These are phyloP conservation scores for Ephydatia muelleri DNA, from an alignment of 37 sponge, comb jelly and placozoan species.

Conservation along the genomic window DNA sequence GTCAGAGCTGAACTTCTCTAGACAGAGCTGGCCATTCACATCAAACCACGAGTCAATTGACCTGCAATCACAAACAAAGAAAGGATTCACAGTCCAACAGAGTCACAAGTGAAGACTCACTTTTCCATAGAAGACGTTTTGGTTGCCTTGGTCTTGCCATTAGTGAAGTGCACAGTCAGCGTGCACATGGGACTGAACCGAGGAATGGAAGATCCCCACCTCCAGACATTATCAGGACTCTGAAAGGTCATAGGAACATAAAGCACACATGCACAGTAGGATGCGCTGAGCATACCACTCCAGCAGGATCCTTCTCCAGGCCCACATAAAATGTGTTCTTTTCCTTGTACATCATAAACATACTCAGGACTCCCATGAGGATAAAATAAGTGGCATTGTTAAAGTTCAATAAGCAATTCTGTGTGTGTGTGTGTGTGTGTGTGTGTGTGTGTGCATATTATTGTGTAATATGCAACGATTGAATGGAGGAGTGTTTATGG, in stretches of 20 bases:
- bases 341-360: conserved; percentile 53
- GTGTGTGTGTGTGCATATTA: not conserved
- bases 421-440: not conserved
- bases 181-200: conserved; percentile 58
- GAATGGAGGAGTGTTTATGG: no score
- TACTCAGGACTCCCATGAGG: conserved; percentile 56
- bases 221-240: conserved; percentile 65
- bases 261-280: not conserved
- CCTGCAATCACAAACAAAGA: conserved; percentile 33
- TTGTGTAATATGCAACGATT: not conserved
- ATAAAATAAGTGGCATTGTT: conserved; percentile 66
- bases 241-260: conserved; percentile 6
- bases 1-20: conserved; percentile 37
- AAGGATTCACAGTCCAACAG: not conserved
- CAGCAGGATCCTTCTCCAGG: conserved; percentile 65
- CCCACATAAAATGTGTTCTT: conserved; percentile 53
- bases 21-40: conserved; percentile 52
- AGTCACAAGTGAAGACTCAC: not conserved
- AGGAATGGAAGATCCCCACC: conserved; percentile 52
- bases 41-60: conserved; percentile 71
- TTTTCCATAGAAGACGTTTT: conserved; percentile 14
- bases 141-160: conserved; percentile 28
- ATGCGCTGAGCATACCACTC: conserved; percentile 52
- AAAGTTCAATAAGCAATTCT: conserved; percentile 6
- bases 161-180: conserved; percentile 13